Conservation (phyloP, 2,797 vertebrate species). For the Euphonia xanthogaster region DNA sequence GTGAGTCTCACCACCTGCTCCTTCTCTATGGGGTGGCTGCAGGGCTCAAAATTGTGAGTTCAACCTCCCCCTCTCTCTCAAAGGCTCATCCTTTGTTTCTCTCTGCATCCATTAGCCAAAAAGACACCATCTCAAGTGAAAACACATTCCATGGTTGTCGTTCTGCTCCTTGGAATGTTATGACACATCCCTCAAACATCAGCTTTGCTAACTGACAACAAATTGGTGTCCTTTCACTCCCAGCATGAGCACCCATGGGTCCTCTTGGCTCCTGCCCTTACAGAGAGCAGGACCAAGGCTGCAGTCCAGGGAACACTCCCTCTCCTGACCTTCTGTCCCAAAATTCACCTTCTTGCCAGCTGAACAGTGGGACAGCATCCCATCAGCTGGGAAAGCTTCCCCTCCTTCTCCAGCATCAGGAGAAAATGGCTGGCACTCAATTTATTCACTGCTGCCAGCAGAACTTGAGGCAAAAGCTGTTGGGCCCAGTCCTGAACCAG, state of each 20-base stretch:
- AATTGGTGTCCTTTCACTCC: background rate
- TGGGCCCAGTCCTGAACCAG: rapidly evolving
- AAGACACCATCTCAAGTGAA: background rate
- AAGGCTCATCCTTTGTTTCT: background rate
- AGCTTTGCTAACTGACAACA: background rate
- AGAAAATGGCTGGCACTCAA: background rate
- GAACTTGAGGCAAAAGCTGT: background rate
- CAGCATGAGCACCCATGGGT: background rate
- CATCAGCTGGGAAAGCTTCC: background rate
- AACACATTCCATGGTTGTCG: background rate
- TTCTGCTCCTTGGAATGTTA: slow-evolving; percentile 2
- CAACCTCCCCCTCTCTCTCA: background rate
- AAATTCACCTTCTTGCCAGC: rapidly evolving
- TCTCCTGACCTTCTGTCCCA: background rate
- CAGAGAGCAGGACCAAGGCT: background rate
- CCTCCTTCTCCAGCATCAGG: background rate
- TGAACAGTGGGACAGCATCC: background rate
- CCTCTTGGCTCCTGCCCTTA: background rate
- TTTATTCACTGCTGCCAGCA: background rate
- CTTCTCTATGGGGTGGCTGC: background rate
- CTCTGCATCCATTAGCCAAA: background rate
- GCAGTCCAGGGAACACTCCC: background rate
- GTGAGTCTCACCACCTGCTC: background rate
- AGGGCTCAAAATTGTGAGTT: background rate
- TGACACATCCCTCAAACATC: background rate